Percentiles rank a stretch among this genome's conserved stretches.
Evolutionary conservation across 1,140 invertebrate species (phyloP).

Genomic region (Philotrypesis tridentata): DNA sequence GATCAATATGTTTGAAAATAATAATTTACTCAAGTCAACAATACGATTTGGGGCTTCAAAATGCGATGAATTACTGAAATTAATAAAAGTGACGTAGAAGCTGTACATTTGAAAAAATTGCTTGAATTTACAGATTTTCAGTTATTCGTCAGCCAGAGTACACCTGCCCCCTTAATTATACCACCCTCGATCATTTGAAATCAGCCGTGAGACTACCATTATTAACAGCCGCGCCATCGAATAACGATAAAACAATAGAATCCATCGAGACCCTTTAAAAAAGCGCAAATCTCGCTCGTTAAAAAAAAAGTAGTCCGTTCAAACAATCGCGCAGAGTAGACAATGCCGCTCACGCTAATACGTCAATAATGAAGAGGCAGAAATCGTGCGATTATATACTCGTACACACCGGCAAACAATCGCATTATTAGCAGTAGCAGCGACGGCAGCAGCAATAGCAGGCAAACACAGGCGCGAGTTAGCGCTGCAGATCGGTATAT

Average conservation of each 20-base stretch:
- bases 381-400: neutral
- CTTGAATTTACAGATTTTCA: too few relatives aligned
- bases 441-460: neutral
- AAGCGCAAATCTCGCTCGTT: neutral
- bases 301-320: too few relatives aligned
- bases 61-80: too few relatives aligned
- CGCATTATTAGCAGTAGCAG: slow-evolving; percentile 35
- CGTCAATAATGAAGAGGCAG: slow-evolving; percentile 30
- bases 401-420: slow-evolving; percentile 22
- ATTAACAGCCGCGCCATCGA: neutral
- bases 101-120: too few relatives aligned
- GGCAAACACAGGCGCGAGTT: neutral
- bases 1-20: too few relatives aligned
- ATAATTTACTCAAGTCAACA: too few relatives aligned
- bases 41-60: too few relatives aligned
- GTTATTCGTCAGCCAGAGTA: too few relatives aligned
- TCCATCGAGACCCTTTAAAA: slow-evolving; percentile 7
- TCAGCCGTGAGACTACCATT: too few relatives aligned
- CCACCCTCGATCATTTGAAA: too few relatives aligned
- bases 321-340: neutral
- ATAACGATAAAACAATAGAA: neutral
- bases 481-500: neutral
- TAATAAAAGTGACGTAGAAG: too few relatives aligned
- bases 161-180: too few relatives aligned
- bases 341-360: slow-evolving; percentile 10